Base-by-base conservation (phyloP, 2,113 vertebrate species). In the Mus musculus region DNA sequence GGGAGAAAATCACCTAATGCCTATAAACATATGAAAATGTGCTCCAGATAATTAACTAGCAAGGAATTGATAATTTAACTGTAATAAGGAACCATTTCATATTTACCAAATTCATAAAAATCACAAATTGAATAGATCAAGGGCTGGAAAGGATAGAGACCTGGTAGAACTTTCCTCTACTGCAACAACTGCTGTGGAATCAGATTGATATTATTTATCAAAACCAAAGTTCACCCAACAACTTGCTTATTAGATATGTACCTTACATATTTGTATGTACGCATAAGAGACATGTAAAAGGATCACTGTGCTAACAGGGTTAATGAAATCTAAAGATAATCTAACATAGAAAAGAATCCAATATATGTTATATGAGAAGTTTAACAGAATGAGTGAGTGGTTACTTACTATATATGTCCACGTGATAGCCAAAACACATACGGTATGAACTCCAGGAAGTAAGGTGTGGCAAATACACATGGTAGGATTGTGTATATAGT, bases 261-360 rank as follows among this genome's bases (percentile, higher is more conserved):
- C 16, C 36, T 92, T 75, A 82, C 11, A 75, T 24, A 30, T 39
- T 49, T 85, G 2, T 49, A 56, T 5, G 8, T 81, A 42, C 11
- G 42, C 5, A 46, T n/a, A 14, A 26, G 33, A 67, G 33, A 80
- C 30, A 30, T n/a, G 5, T 89, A 71, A 59, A 78, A 63, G 30
- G 9, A 63, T 86, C 59, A 82, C 56, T 88, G 52, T 76, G 78
- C 13, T 36, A 39, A 22, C 81, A 42, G 39, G 69, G 1, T 93
- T 91, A 89, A 77, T 91, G 88, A 96, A 91, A 90, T 89, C 76
- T 85, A 86, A 92, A 86, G 26, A 17, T 90, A 78, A 36, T 42
- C 30, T 69, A 77, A 56, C 72, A 33, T 19, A 61, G n/a, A 28
- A 22, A 71, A 0, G 7, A 65, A 20, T 65, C 33, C 69, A 54